A percentile compares a stretch with the other conserved stretches of the same genome.
Evolutionary conservation across 2,888 invertebrate genomes (phyloP).

Genomic region (Lasioglossum figueresi): DNA sequence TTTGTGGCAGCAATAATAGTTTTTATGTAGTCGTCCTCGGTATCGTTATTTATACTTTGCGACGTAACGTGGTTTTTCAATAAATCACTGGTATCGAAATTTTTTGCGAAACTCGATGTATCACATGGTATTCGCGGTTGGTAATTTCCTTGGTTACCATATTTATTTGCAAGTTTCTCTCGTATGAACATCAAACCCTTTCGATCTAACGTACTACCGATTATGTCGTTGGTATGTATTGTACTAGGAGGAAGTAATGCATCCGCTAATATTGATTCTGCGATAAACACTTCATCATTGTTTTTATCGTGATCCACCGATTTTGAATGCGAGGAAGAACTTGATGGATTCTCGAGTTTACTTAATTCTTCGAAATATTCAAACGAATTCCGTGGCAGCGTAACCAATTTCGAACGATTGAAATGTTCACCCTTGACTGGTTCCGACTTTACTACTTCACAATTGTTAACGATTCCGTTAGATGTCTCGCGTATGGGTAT

Average conservation of each 20-base stretch:
- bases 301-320: not conserved
- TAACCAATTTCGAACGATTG: not conserved
- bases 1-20: not conserved
- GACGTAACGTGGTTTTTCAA: not conserved
- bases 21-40: slow-evolving; percentile 1
- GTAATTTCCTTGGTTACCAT: slow-evolving; percentile 62
- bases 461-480: slow-evolving; percentile 13
- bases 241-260: slow-evolving; percentile 77
- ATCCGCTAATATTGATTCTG: slow-evolving; percentile 76
- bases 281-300: slow-evolving; percentile 56
- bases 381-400: not conserved
- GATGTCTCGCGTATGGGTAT: slow-evolving; percentile 28
- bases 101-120: slow-evolving; percentile 22
- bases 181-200: slow-evolving; percentile 76
- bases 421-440: slow-evolving; percentile 17
- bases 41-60: slow-evolving; percentile 6
- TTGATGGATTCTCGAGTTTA: slow-evolving; percentile 27
- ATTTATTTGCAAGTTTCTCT: slow-evolving; percentile 78
- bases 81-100: slow-evolving; percentile 23
- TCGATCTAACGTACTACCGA: slow-evolving; percentile 79
- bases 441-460: slow-evolving; percentile 42
- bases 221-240: slow-evolving; percentile 74
- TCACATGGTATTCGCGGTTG: slow-evolving; percentile 9
- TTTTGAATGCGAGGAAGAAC: slow-evolving; percentile 24
- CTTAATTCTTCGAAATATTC: slow-evolving; percentile 27